Conservation (phyloP, 30 jellyfish, hydroid and myxozoan species). For the Clytia hemisphaerica region DNA sequence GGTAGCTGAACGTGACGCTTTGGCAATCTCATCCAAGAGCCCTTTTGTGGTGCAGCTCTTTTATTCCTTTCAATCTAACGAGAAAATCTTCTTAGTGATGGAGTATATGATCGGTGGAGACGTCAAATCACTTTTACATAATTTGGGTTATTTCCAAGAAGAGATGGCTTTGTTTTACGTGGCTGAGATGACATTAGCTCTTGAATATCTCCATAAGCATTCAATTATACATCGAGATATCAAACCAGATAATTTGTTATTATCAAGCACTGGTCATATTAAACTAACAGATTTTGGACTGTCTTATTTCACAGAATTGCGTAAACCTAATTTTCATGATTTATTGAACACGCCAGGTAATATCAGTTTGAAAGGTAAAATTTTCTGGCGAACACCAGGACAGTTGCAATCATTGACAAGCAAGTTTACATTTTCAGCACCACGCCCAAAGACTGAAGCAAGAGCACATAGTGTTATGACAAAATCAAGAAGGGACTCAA, state of each 20-base stretch:
- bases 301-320: conserved; percentile 46
- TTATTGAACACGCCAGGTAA: conserved; percentile 68
- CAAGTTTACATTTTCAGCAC: conserved; percentile 57
- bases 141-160: conserved; percentile 80
- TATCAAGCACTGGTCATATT: conserved; percentile 74
- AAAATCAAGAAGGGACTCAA: neutral
- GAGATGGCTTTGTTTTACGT: conserved; percentile 56
- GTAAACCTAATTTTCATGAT: conserved; percentile 73
- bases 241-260: conserved; percentile 84
- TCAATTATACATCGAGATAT: conserved; percentile 84
- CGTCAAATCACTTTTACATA: conserved; percentile 75
- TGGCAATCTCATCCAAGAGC: conserved; percentile 77
- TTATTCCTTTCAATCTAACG: conserved; percentile 80
- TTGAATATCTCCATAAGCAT: conserved; percentile 76
- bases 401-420: conserved; percentile 79
- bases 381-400: conserved; percentile 94
- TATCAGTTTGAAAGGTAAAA: conserved; percentile 9
- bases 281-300: conserved; percentile 87
- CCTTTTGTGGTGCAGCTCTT: conserved; percentile 84
- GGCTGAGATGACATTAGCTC: conserved; percentile 78
- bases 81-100: conserved; percentile 81
- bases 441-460: conserved; percentile 17
- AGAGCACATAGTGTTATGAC: too few species aligned
- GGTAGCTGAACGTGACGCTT: conserved; percentile 92
- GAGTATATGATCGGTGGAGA: conserved; percentile 95